Conservation (phyloP, 1,140 invertebrate species). For the Oreohelix idahoensis region DNA sequence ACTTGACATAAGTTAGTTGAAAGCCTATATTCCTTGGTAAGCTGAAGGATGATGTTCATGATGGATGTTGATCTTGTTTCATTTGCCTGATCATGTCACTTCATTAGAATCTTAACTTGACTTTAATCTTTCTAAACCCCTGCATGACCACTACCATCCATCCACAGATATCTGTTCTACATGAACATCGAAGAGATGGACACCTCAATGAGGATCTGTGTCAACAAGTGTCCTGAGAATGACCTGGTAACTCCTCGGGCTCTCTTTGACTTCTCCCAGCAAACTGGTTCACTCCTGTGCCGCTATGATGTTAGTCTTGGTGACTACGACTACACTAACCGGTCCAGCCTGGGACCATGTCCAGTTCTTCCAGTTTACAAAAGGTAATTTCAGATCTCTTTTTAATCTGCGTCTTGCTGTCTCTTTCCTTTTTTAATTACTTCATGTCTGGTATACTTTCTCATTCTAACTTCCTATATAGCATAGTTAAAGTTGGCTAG, state of each 20-base stretch:
- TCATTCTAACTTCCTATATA: too few species aligned
- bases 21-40: too few species aligned
- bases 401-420: too few species aligned
- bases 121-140: too few species aligned
- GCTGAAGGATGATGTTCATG: too few species aligned
- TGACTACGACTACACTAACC: constrained; percentile 54
- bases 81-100: too few species aligned
- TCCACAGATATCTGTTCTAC: constrained; percentile 84
- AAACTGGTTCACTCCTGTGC: constrained; percentile 83
- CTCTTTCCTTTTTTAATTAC: neutral
- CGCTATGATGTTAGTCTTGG: constrained; percentile 68
- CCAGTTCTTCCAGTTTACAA: constrained; percentile 61
- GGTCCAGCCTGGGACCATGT: constrained; percentile 58
- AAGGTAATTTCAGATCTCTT: constrained; percentile 64
- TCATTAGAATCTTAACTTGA: neutral
- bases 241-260: constrained; percentile 80
- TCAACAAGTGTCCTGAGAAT: constrained; percentile 86
- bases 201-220: constrained; percentile 88
- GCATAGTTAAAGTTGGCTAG: too few species aligned
- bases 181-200: constrained; percentile 84
- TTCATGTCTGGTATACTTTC: too few species aligned
- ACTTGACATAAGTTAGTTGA: too few species aligned
- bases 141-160: too few species aligned
- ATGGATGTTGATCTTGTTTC: too few species aligned
- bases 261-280: constrained; percentile 82